These are phyloP conservation scores for Musca domestica DNA, from an alignment of 1,140 invertebrate species.

Conservation along the genomic window DNA sequence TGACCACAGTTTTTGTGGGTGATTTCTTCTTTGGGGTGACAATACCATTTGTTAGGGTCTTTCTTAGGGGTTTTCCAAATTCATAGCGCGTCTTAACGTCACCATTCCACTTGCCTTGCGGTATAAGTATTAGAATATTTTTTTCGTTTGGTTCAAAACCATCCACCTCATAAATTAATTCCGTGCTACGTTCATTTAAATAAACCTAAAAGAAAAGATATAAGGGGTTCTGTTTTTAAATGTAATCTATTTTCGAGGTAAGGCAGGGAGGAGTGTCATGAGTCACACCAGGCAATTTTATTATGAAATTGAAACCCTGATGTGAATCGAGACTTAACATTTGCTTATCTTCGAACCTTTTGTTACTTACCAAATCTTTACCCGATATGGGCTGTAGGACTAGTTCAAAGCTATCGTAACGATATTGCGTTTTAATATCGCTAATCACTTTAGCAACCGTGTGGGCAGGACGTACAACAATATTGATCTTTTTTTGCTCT, in stretches of 20 bases:
- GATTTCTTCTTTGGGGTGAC: background rate
- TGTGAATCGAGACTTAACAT: background rate
- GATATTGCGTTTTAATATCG: conserved; percentile 57
- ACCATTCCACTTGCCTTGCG: conserved; percentile 41
- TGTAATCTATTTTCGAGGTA: too few species aligned
- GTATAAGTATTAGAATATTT: conserved; percentile 44
- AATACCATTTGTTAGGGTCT: background rate
- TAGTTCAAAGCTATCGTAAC: conserved; percentile 59
- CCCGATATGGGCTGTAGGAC: conserved; percentile 43
- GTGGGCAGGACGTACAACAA: conserved; percentile 56
- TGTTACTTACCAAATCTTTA: conserved; percentile 31
- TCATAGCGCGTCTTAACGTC: conserved; percentile 43
- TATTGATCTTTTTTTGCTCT: conserved; percentile 53
- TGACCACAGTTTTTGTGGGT: background rate
- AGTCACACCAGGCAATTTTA: too few species aligned
- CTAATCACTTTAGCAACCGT: conserved; percentile 56
- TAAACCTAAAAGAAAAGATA: conserved; percentile 32
- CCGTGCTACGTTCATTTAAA: conserved; percentile 36
- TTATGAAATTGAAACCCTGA: too few species aligned
- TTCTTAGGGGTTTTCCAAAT: conserved; percentile 30
- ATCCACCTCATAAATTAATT: conserved; percentile 38
- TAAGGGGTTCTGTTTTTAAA: background rate
- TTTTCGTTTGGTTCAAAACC: conserved; percentile 42
- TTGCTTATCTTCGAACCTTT: conserved; percentile 32
- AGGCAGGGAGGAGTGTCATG: too few species aligned